These are phyloP conservation scores for Formica selysi DNA, from an alignment of 1,140 invertebrate genomes.

Conservation along the genomic window DNA sequence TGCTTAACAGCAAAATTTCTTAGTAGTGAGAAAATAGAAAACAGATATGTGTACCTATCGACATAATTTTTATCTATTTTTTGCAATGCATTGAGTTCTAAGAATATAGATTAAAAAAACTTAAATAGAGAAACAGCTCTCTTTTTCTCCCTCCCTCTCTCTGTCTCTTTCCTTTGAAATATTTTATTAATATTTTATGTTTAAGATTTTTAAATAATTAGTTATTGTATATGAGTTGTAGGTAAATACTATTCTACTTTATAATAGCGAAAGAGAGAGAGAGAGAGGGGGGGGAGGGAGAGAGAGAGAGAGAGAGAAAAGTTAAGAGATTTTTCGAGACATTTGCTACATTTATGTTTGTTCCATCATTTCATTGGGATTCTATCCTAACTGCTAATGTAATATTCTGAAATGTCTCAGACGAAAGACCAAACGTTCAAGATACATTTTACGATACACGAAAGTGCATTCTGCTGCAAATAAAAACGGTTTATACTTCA, in stretches of 20 bases:
- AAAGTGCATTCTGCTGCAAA: constrained; percentile 48
- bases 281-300: too few relatives aligned
- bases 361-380: constrained; percentile 26
- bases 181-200: background rate
- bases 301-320: too few relatives aligned
- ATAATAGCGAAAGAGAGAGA: background rate
- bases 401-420: constrained; percentile 48
- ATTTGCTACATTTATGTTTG: constrained; percentile 29
- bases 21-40: background rate
- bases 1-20: constrained; percentile 39
- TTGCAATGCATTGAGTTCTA: background rate
- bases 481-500: constrained; percentile 39
- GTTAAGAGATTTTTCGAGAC: background rate
- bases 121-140: background rate
- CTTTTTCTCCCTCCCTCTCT: too few relatives aligned
- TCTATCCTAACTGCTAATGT: constrained; percentile 28
- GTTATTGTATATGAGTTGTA: background rate
- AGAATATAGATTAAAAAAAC: background rate
- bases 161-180: background rate
- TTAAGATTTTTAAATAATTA: constrained; percentile 19
- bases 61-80: background rate
- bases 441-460: constrained; percentile 37
- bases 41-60: background rate
- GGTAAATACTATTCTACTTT: constrained; percentile 16
- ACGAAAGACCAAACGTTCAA: constrained; percentile 30